Percentiles rank a stretch among this genome's conserved stretches.
Conservation (phyloP, 30 jellyfish, hydroid and myxozoan species). For the Aurelia coerulea region DNA sequence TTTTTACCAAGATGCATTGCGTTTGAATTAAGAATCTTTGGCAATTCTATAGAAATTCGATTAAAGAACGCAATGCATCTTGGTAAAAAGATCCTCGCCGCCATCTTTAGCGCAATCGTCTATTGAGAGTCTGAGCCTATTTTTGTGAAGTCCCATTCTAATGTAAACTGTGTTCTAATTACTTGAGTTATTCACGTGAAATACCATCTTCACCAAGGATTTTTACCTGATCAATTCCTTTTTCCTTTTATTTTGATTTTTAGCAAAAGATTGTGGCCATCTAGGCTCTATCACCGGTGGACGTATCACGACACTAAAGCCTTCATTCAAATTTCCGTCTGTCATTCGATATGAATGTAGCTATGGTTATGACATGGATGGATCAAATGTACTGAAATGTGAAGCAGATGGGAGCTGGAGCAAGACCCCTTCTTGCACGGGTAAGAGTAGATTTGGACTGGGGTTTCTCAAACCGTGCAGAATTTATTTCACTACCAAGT, state of each 20-base stretch:
- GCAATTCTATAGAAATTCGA: too few species aligned
- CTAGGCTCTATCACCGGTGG: slow-evolving; percentile 71
- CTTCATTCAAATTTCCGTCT: slow-evolving; percentile 40
- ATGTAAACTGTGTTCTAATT: too few species aligned
- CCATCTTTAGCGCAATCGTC: too few species aligned
- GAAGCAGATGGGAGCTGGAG: slow-evolving; percentile 86
- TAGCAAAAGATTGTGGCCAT: slow-evolving; percentile 79
- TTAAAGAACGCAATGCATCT: too few species aligned
- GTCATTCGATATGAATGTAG: slow-evolving; percentile 45
- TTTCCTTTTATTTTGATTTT: not conserved
- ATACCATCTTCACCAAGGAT: not conserved
- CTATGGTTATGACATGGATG: slow-evolving; percentile 61
- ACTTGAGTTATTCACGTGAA: too few species aligned
- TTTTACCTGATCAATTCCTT: not conserved
- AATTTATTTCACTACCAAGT: too few species aligned
- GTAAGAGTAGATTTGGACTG: not conserved
- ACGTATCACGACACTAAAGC: not conserved
- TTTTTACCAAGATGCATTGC: too few species aligned
- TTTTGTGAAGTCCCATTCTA: too few species aligned
- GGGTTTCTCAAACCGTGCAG: too few species aligned
- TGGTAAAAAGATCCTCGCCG: too few species aligned
- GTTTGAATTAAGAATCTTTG: too few species aligned
- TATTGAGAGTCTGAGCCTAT: too few species aligned
- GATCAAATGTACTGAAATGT: slow-evolving; percentile 65
- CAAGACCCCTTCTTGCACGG: slow-evolving; percentile 23